phyloP scores from a whole-genome alignment of 2,888 invertebrate genomes.

The Lacanobia wlatinum region DNA sequence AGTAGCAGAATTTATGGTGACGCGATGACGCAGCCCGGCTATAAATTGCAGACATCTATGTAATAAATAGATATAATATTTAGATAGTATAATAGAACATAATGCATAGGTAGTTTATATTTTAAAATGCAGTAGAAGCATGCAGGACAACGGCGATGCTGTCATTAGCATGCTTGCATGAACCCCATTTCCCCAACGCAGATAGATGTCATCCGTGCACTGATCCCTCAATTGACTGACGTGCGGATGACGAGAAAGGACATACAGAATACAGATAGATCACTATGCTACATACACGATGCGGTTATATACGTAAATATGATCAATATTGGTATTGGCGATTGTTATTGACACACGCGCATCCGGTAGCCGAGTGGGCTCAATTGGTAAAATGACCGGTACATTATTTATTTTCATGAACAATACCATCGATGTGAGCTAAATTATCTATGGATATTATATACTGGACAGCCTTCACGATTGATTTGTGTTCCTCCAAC shows the following conservation, averaged over 20 bases:
- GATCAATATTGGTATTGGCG: conserved; percentile 65
- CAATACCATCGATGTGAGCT: conserved; percentile 47
- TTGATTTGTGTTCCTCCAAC: conserved; percentile 49
- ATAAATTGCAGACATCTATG: conserved; percentile 9
- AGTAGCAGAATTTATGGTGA: conserved; percentile 33
- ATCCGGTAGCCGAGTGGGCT: conserved; percentile 69
- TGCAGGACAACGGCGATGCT: conserved; percentile 3
- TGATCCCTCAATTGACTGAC: conserved; percentile 75
- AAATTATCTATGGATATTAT: conserved; percentile 52
- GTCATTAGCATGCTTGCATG: conserved; percentile 34
- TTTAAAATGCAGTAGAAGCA: conserved; percentile 16
- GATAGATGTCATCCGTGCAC: conserved; percentile 71
- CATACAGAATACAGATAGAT: conserved; percentile 17
- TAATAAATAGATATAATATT: conserved; percentile 4
- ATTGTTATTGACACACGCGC: conserved; percentile 67
- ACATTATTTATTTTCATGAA: conserved; percentile 69
- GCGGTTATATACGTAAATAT: conserved; percentile 39
- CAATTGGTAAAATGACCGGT: conserved; percentile 71
- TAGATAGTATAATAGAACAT: not conserved
- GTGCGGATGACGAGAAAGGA: conserved; percentile 62
- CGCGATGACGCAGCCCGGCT: conserved; percentile 4
- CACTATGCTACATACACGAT: conserved; percentile 17
- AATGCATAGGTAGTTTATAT: not conserved
- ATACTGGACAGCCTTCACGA: conserved; percentile 45
- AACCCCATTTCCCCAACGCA: conserved; percentile 59